Percentiles rank a stretch among this genome's conserved stretches.
Evolutionary conservation across 2,888 invertebrate species (phyloP).

Genomic region (Chymomyza procnemis): DNA sequence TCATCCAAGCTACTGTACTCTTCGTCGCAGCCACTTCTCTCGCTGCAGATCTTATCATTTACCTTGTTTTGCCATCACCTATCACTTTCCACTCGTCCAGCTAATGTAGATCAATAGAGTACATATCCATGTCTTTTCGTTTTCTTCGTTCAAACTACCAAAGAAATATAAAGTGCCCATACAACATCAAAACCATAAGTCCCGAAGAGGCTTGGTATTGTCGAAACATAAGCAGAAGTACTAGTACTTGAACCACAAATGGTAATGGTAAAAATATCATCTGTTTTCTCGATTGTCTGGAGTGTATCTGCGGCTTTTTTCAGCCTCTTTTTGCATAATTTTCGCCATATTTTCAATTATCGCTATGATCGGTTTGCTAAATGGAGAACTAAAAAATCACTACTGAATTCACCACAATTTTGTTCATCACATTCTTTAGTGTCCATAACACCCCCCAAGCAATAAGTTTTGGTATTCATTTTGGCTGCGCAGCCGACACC

Average conservation of each 20-base stretch:
- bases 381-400: slow-evolving; percentile 88
- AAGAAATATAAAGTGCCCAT: slow-evolving; percentile 88
- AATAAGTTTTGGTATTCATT: slow-evolving; percentile 84
- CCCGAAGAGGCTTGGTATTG: slow-evolving; percentile 64
- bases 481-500: slow-evolving; percentile 84
- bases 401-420: slow-evolving; percentile 87
- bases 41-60: slow-evolving; percentile 88
- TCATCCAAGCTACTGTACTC: slow-evolving; percentile 76
- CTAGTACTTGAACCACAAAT: slow-evolving; percentile 79
- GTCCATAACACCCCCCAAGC: slow-evolving; percentile 93
- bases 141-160: slow-evolving; percentile 91
- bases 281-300: slow-evolving; percentile 81
- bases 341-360: slow-evolving; percentile 80
- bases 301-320: slow-evolving; percentile 58
- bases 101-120: slow-evolving; percentile 89
- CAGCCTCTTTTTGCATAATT: slow-evolving; percentile 72
- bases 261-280: slow-evolving; percentile 91
- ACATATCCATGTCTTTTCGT: slow-evolving; percentile 88
- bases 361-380: slow-evolving; percentile 85
- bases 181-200: slow-evolving; percentile 82
- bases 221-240: slow-evolving; percentile 48
- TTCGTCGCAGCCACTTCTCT: slow-evolving; percentile 80
- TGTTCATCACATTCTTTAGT: slow-evolving; percentile 90
- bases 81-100: slow-evolving; percentile 90
- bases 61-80: slow-evolving; percentile 83